Conservation (phyloP, 2,797 vertebrate genomes). For the Chaenodraco wilsoni region DNA sequence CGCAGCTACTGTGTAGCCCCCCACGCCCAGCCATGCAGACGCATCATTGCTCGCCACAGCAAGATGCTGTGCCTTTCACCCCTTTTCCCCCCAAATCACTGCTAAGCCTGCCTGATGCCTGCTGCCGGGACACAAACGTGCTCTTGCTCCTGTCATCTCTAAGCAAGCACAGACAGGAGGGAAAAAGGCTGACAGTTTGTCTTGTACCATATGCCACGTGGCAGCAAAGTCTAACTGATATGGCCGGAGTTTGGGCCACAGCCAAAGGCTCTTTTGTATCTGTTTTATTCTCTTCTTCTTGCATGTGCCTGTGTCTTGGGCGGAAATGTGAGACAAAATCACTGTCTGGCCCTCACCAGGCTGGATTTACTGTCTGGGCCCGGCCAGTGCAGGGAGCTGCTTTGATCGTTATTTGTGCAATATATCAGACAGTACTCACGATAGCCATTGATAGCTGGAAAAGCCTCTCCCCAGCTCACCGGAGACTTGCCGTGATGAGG, state of each 20-base stretch:
- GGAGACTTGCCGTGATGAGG: conserved; percentile 34
- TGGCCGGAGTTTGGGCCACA: conserved; percentile 73
- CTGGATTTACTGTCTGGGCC: conserved; percentile 61
- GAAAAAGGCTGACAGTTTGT: conserved; percentile 85
- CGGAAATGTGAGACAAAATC: conserved; percentile 79
- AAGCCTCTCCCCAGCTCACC: conserved; percentile 34
- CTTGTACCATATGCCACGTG: conserved; percentile 87
- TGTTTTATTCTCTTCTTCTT: conserved; percentile 69
- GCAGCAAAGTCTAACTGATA: conserved; percentile 86
- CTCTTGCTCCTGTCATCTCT: conserved; percentile 80
- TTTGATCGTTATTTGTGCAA: conserved; percentile 74
- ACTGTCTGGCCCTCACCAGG: conserved; percentile 64
- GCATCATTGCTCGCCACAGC: conserved; percentile 67
- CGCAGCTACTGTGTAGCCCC: conserved; percentile 71
- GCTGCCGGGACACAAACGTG: conserved; percentile 79
- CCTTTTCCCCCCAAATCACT: conserved; percentile 81
- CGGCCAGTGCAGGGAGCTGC: conserved; percentile 45
- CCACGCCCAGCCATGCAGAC: conserved; percentile 65
- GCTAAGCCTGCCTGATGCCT: conserved; percentile 81
- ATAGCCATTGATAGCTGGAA: conserved; percentile 50
- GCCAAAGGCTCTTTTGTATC: conserved; percentile 76
- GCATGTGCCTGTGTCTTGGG: conserved; percentile 73
- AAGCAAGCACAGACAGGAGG: conserved; percentile 67
- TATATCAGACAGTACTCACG: conserved; percentile 65
- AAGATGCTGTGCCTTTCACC: conserved; percentile 77